These are phyloP conservation scores for Lordiphosa fenestrarum DNA, from an alignment of 2,888 invertebrate species.

Conservation along the genomic window DNA sequence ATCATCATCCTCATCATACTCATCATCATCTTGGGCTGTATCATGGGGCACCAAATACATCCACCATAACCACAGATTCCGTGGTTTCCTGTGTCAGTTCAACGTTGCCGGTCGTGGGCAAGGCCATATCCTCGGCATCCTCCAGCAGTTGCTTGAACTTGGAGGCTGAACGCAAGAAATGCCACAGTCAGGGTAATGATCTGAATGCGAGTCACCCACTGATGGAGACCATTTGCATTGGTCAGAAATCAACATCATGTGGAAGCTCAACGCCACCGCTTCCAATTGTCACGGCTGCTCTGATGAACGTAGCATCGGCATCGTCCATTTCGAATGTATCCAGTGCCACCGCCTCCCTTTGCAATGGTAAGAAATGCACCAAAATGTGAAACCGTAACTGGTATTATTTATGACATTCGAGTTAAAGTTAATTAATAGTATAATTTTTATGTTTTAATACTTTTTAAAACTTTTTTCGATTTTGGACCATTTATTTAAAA, in stretches of 20 bases:
- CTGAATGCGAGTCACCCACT: slow-evolving; percentile 58
- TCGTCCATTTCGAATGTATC: slow-evolving; percentile 33
- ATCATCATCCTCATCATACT: slow-evolving; percentile 39
- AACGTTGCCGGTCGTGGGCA: slow-evolving; percentile 59
- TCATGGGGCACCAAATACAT: slow-evolving; percentile 59
- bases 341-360: slow-evolving; percentile 38
- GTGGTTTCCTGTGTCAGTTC: slow-evolving; percentile 74
- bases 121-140: slow-evolving; percentile 57
- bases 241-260: slow-evolving; percentile 61
- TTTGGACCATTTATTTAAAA: too few relatives aligned
- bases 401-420: too few relatives aligned
- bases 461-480: too few relatives aligned
- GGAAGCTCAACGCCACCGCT: slow-evolving; percentile 49
- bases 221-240: slow-evolving; percentile 63
- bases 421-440: too few relatives aligned
- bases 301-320: slow-evolving; percentile 50
- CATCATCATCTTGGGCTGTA: slow-evolving; percentile 57
- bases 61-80: slow-evolving; percentile 71
- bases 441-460: too few relatives aligned
- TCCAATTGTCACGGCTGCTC: slow-evolving; percentile 40
- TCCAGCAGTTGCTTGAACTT: slow-evolving; percentile 45
- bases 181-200: slow-evolving; percentile 58
- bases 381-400: too few relatives aligned
- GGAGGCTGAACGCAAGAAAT: slow-evolving; percentile 70
- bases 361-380: slow-evolving; percentile 52